Evolutionary conservation across 2,888 invertebrate genomes (phyloP), one percentile per base, ranked within the genome.

Genomic region (Pseudococcus viburni): DNA sequence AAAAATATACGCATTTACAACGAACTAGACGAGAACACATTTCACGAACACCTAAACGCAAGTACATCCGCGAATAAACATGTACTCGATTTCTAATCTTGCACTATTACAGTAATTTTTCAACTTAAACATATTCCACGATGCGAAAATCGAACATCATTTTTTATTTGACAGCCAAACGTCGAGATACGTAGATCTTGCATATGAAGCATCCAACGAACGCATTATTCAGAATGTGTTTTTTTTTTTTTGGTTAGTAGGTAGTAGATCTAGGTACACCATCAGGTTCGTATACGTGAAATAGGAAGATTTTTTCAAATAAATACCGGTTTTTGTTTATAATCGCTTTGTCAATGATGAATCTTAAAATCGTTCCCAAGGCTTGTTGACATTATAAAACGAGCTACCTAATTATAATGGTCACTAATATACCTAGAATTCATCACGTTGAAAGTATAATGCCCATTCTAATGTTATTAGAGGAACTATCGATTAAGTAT

Each of bases 71-170:
- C 42, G 42, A 80, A 80, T 80, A 42, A 42, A 80, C 42, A 42
- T 80, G 80, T 80, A 42, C n/a, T 80, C 80, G 80, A 80, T 80
- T 80, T 80, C 80, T 80, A 80, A 80, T 80, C 80, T 80, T 19
- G 33, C 68, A 73, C 68, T 33, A 73, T 73, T 33, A 73, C 68
- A 26, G 33, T 73, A 73, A 73, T 73, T 73, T 73, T 73, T 73
- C 33, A 73, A 73, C 68, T 73, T 73, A 26, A 33, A 73, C 15
- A 73, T 73, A 73, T 26, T 33, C 68, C 68, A 73, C 2, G 68
- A 73, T 73, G 68, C 68, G 68, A 73, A 73, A 73, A 73, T 26
- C 15, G 68, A 73, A 73, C 68, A 73, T 73, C 68, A 73, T 73
- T 73, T 73, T 73, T 33, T 73, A 73, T 73, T 73, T 73, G 68